Evolutionary conservation across 2,797 vertebrate genomes (phyloP).

Genomic region (Premnoplex brunnescens): DNA sequence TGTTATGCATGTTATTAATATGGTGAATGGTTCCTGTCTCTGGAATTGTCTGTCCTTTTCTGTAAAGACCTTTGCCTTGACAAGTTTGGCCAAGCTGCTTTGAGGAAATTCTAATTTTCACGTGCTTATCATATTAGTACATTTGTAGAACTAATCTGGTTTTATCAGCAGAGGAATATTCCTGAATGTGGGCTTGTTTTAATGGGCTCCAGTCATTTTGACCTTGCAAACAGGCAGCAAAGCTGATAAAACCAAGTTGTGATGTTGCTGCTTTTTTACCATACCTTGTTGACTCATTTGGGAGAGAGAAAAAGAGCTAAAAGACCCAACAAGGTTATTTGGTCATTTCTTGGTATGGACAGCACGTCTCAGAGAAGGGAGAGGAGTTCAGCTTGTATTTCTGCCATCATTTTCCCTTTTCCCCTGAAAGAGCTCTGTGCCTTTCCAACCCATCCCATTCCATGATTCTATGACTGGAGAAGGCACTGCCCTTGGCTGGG

Average conservation of each 20-base stretch:
- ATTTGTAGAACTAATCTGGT: background rate
- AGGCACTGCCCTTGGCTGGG: background rate
- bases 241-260: background rate
- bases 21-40: background rate
- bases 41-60: background rate
- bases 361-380: background rate
- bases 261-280: background rate
- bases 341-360: background rate
- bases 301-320: background rate
- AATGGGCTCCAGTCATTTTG: background rate
- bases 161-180: background rate
- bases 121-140: background rate
- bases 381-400: background rate
- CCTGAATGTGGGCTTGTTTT: background rate
- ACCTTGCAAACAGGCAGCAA: background rate
- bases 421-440: background rate
- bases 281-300: background rate
- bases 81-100: background rate
- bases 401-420: background rate
- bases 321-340: background rate
- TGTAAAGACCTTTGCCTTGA: background rate
- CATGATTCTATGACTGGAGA: rapidly evolving
- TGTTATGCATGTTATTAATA: background rate
- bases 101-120: background rate
- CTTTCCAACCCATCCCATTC: background rate